Percentiles rank a stretch among this genome's conserved stretches.
Evolutionary conservation across 2,113 vertebrate genomes (phyloP).

Genomic region (Corythoichthys intestinalis): DNA sequence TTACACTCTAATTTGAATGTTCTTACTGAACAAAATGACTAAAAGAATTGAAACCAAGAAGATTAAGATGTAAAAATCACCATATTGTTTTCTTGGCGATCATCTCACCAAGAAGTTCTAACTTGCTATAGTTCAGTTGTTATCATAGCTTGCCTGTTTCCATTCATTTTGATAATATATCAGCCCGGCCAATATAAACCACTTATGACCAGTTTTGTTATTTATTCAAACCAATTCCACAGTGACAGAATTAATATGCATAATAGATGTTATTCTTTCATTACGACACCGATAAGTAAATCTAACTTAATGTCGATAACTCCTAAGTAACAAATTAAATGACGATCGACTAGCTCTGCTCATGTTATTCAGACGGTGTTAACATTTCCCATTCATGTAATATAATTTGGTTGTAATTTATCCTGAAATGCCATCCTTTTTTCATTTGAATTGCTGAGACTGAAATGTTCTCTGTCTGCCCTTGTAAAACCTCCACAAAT

Average conservation of each 20-base stretch:
- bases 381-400: not conserved
- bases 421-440: not conserved
- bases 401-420: not conserved
- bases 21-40: no score
- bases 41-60: no score
- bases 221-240: not conserved
- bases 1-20: no score
- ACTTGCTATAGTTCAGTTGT: not conserved
- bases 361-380: not conserved
- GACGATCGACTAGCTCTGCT: not conserved
- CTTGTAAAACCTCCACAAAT: slow-evolving; percentile 8
- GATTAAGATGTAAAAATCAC: no score
- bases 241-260: not conserved
- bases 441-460: not conserved
- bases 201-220: not conserved
- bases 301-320: not conserved
- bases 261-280: not conserved
- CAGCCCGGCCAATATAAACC: not conserved
- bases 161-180: not conserved
- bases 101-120: not conserved
- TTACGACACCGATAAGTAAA: not conserved
- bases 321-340: not conserved
- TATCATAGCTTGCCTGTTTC: not conserved
- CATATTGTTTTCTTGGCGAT: no score
- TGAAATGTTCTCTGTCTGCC: not conserved